Percentiles rank a stretch among this genome's conserved stretches.
Evolutionary conservation across 1,140 invertebrate genomes (phyloP).

Genomic region (Caenorhabditis brenneri): DNA sequence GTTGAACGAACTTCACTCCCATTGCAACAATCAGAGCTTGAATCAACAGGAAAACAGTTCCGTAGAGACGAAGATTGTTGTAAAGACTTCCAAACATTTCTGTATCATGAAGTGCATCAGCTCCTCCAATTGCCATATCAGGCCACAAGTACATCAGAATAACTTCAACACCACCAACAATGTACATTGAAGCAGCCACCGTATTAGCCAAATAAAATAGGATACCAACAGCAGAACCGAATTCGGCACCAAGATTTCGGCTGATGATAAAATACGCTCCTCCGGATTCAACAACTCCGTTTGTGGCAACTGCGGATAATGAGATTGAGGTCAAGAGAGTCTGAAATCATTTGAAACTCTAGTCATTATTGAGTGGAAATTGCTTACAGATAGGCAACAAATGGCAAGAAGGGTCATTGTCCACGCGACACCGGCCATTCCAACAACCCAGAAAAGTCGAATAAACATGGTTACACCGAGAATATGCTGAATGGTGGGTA

Average conservation of each 20-base stretch:
- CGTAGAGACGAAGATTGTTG: slow-evolving; percentile 70
- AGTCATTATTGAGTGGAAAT: background rate
- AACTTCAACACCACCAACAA: slow-evolving; percentile 93
- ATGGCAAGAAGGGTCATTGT: slow-evolving; percentile 59
- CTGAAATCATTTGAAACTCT: slow-evolving; percentile 73
- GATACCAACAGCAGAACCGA: slow-evolving; percentile 96
- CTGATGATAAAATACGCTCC: slow-evolving; percentile 99
- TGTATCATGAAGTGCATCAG: slow-evolving; percentile 69
- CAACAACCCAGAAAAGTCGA: slow-evolving; percentile 68
- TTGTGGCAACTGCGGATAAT: slow-evolving; percentile 98
- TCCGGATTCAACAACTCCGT: slow-evolving; percentile 88
- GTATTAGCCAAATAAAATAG: slow-evolving; percentile 98
- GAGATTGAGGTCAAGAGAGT: slow-evolving; percentile 97
- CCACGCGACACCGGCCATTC: slow-evolving; percentile 60
- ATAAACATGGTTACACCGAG: slow-evolving; percentile 71
- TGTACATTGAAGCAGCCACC: slow-evolving; percentile 97
- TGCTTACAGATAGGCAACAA: slow-evolving; percentile 67
- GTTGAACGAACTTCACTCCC: slow-evolving; percentile 70
- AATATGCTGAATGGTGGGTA: slow-evolving; percentile 71
- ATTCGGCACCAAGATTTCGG: slow-evolving; percentile 93
- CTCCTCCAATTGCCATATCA: slow-evolving; percentile 72
- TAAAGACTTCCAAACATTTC: slow-evolving; percentile 68
- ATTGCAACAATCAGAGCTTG: slow-evolving; percentile 69
- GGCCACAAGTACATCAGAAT: slow-evolving; percentile 78
- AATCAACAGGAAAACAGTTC: slow-evolving; percentile 64